Conservation (phyloP, 2,888 invertebrate species). For the Plemyria rubiginata region DNA sequence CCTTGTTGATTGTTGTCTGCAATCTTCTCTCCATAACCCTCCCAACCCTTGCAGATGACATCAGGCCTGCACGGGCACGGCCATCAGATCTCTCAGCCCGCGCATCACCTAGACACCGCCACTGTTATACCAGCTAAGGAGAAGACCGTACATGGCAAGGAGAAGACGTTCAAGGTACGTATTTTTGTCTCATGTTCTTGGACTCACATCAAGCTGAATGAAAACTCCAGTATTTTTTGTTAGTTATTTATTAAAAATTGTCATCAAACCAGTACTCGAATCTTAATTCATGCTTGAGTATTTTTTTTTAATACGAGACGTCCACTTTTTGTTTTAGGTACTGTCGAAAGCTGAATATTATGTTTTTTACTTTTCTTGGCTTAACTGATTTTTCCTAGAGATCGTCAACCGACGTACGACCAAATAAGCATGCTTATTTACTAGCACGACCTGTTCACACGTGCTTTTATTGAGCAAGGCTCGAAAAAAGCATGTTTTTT, state of each 20-base stretch:
- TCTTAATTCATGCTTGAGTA: neutral
- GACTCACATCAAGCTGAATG: neutral
- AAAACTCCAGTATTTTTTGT: neutral
- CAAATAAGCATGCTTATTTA: too few species aligned
- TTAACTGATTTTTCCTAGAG: too few species aligned
- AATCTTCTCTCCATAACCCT: constrained; percentile 6
- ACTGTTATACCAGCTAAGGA: constrained; percentile 71
- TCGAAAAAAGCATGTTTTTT: too few species aligned
- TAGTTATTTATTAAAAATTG: neutral
- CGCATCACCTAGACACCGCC: constrained; percentile 72
- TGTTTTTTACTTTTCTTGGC: neutral
- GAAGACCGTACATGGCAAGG: constrained; percentile 82
- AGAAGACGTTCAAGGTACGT: constrained; percentile 80
- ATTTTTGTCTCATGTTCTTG: neutral
- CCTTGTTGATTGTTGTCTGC: neutral
- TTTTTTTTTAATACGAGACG: neutral
- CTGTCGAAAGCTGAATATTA: constrained; percentile 1
- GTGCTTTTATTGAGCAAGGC: too few species aligned
- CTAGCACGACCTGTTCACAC: too few species aligned
- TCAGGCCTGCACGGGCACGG: constrained; percentile 75
- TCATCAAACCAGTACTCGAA: neutral
- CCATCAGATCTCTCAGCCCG: constrained; percentile 73
- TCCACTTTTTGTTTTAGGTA: neutral
- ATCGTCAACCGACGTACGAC: too few species aligned
- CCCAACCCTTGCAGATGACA: constrained; percentile 69